Percentiles rank a stretch among this genome's conserved stretches.
phyloP scores from a whole-genome alignment of 2,888 invertebrate species.

The Spodoptera picta region DNA sequence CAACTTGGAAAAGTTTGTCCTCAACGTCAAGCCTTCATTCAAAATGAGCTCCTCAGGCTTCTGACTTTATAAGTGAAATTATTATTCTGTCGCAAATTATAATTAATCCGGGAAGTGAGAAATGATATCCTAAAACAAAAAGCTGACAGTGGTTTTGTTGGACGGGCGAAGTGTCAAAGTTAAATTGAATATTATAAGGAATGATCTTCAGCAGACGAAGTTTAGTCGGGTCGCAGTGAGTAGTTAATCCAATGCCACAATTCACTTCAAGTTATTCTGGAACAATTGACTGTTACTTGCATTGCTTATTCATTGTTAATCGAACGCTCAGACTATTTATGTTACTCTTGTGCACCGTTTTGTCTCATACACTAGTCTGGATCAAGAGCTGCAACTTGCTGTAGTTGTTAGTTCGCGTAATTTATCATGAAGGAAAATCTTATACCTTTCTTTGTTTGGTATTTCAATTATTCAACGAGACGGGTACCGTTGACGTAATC shows the following conservation, averaged over 20 bases:
- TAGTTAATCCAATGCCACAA: conserved; percentile 87
- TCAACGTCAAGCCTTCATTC: conserved; percentile 35
- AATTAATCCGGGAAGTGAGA: conserved; percentile 65
- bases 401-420: conserved; percentile 2
- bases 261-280: conserved; percentile 81
- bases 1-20: conserved; percentile 32
- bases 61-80: conserved; percentile 58
- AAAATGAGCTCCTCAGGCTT: conserved; percentile 44
- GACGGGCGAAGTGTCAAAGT: conserved; percentile 87
- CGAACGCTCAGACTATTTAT: conserved; percentile 57
- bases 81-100: conserved; percentile 62
- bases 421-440: conserved; percentile 23
- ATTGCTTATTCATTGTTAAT: conserved; percentile 79
- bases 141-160: conserved; percentile 81
- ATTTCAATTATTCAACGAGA: too few relatives aligned
- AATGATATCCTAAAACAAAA: conserved; percentile 77
- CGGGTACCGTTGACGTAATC: too few relatives aligned
- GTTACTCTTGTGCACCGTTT: conserved; percentile 25
- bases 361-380: conserved; percentile 13
- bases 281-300: conserved; percentile 79
- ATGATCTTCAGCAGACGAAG: conserved; percentile 81
- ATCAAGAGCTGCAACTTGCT: conserved; percentile 20
- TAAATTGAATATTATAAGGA: conserved; percentile 88
- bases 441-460: background rate
- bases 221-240: conserved; percentile 79